Base-by-base conservation (phyloP, 1,140 invertebrate species). In the Anadara kagoshimensis region DNA sequence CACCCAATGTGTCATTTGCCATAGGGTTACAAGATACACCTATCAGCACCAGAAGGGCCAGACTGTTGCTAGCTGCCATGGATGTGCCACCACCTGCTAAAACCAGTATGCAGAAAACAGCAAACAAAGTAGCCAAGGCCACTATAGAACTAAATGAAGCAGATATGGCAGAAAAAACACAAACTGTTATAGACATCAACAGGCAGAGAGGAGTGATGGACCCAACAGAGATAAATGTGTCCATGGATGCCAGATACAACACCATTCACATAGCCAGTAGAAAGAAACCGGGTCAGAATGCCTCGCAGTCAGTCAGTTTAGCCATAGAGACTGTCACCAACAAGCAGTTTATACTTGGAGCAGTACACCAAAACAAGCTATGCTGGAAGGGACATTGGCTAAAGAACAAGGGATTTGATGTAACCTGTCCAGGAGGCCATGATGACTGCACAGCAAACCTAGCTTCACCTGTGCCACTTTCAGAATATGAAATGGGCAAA, bases 241-340 rank as follows among this genome's bases (percentile, higher is more conserved):
- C 62, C 8, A n/a, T 51, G 5, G 62, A 49, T 51, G 62, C 5
- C 7, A 24, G 45, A 29, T 59, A 41, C 29, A 29, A 26, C 36
- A 24, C 12, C 2, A 16, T 47, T 18, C 26, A 20, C 16, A 49
- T 51, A 26, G 49, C 62, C 7, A 64, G 62, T 18, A 47, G 22
- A 51, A 64, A 64, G 44, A 64, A 64, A 41, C 59, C 59, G 3
- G 59, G 18, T 10, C 43, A 62, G 57, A 47, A 26, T 45, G 59
- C 59, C 1, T n/a, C n/a, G 8, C 44, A 64, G 26, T 43, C 44
- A 49, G 45, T 49, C 26, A 12, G 8, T 10, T 5, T 64, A 10
- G 62, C n/a, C 14, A 64, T 64, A 14, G 62, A 64, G 26, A 64
- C 44, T 10, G 47, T 49, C 5, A 64, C n/a, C 24, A 44, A 64